phyloP scores from a whole-genome alignment of 2,797 vertebrate species.

The Halcyon smyrnensis region DNA sequence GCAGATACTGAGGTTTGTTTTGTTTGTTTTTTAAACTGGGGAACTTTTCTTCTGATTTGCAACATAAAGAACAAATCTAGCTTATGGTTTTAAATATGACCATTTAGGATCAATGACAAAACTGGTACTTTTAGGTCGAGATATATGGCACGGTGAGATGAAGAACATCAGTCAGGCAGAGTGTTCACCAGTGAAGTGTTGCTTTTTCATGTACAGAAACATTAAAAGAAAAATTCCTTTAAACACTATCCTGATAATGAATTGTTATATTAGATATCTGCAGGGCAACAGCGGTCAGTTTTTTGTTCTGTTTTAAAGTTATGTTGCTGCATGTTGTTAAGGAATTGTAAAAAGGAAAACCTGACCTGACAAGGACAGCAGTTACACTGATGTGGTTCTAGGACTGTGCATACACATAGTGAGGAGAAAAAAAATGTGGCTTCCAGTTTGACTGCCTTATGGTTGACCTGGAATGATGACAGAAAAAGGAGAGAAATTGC shows the following conservation, averaged over 20 bases:
- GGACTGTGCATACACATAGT: neutral
- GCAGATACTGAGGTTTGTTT: neutral
- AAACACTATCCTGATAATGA: neutral
- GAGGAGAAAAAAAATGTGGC: neutral
- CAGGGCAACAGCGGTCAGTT: neutral
- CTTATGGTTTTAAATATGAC: neutral
- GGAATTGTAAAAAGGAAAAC: neutral
- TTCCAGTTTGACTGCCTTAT: neutral
- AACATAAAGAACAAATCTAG: neutral
- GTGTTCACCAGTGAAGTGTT: neutral
- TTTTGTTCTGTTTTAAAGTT: neutral
- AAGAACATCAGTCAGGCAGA: neutral
- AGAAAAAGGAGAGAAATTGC: neutral
- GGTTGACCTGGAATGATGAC: neutral
- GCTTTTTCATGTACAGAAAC: neutral
- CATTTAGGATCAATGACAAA: neutral
- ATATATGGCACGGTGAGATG: neutral
- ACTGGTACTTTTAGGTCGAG: neutral
- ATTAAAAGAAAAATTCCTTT: neutral
- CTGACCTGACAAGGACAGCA: neutral
- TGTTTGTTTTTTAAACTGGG: neutral
- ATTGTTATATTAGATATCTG: neutral
- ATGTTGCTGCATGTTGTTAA: neutral
- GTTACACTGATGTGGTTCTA: neutral
- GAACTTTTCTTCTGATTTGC: neutral